phyloP scores from a whole-genome alignment of 2,797 vertebrate genomes.

The Scolopax rusticola region DNA sequence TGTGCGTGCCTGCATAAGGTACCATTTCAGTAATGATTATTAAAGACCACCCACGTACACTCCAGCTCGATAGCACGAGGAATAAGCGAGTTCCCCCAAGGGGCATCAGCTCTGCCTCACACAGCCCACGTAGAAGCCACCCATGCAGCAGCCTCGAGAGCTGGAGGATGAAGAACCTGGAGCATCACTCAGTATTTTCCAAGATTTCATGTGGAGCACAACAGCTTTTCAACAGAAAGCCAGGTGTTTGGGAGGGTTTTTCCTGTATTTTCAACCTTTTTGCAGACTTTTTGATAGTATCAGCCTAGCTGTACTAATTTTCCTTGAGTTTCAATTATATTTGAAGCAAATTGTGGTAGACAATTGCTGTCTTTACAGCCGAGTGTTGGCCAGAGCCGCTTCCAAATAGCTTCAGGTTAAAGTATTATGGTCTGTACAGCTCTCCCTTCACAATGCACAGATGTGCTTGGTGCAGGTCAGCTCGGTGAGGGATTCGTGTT shows the following conservation, averaged over 20 bases:
- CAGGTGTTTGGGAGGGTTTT: accelerated
- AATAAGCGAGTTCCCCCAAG: background rate
- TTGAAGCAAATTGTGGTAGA: conserved; percentile 28
- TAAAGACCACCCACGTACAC: background rate
- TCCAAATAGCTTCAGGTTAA: conserved; percentile 20
- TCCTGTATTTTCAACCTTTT: background rate
- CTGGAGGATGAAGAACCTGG: accelerated
- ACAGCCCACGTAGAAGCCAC: background rate
- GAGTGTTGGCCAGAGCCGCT: background rate
- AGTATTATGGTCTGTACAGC: background rate
- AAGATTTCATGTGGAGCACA: background rate
- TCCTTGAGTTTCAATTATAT: conserved; percentile 19
- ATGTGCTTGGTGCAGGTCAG: conserved; percentile 1
- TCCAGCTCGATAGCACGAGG: background rate
- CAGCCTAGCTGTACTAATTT: background rate
- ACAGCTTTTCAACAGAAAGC: background rate
- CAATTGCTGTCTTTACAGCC: background rate
- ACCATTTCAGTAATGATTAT: background rate
- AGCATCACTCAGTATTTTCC: background rate
- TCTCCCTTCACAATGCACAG: background rate
- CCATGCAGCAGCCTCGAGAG: accelerated
- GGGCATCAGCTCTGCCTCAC: background rate
- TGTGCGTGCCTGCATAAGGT: background rate
- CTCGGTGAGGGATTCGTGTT: background rate
- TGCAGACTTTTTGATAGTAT: background rate